Evolutionary conservation across 2,113 vertebrate species (phyloP).

Genomic region (Rhombomys opimus): DNA sequence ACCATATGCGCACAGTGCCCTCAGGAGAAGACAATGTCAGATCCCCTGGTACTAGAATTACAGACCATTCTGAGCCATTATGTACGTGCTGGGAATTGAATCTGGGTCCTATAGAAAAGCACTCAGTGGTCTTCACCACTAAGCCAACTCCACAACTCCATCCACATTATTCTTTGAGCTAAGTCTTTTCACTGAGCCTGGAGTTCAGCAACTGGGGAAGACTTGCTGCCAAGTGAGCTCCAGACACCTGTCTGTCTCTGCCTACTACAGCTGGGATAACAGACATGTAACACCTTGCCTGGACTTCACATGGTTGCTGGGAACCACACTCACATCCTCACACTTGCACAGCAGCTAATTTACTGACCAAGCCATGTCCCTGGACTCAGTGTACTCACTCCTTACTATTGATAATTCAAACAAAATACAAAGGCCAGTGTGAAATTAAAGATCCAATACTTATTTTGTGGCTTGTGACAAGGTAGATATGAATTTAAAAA

Average conservation of each 20-base stretch:
- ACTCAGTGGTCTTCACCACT: not conserved
- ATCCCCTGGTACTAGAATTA: not conserved
- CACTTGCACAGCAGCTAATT: not conserved
- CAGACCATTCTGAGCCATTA: not conserved
- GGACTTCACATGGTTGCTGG: not conserved
- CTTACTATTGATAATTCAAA: not conserved
- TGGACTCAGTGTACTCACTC: not conserved
- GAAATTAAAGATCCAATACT: not conserved
- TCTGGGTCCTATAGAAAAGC: not conserved
- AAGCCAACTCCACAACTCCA: not conserved
- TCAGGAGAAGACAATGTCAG: not conserved
- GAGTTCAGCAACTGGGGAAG: not conserved
- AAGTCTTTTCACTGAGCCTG: not conserved
- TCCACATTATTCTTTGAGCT: not conserved
- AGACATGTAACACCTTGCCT: not conserved
- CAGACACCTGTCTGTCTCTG: not conserved
- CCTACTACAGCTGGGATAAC: not conserved
- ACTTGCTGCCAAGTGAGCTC: not conserved
- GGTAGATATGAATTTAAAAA: not conserved
- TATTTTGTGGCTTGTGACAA: not conserved
- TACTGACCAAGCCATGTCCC: not conserved
- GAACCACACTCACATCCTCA: not conserved
- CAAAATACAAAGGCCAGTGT: slow-evolving; percentile 22
- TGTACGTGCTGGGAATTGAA: not conserved
- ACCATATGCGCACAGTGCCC: not conserved